Base-by-base conservation (phyloP, 2,888 invertebrate genomes). In the Junonia oenone region DNA sequence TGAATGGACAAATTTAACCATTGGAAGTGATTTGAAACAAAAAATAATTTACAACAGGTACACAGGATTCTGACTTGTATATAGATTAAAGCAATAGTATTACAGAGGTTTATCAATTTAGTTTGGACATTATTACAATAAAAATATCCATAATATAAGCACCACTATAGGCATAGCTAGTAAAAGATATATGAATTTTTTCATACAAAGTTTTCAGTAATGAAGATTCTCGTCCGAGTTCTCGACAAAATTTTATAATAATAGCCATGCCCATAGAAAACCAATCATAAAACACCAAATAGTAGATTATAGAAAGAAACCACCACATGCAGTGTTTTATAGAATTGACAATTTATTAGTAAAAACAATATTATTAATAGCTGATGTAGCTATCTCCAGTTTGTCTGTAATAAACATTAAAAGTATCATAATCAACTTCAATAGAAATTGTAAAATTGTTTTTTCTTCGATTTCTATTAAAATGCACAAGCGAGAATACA, bases 21-120 rank as follows among this genome's bases (percentile, higher is more conserved):
- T 70, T 72, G 67, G 73, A 56, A 72, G 77, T 83, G 77, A 83
- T 77, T 78, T 77, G 71, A 75, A 70, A 72, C n/a, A 63, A 60
- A 57, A 51, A 52, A 56, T 38, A 47, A 55, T 51, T n/a, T 61
- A 17, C 60, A 38, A 52, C 58, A 53, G 47, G 27, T 37, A 38
- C 49, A 48, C 37, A 8, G 14, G 11, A 6, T 14, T 35, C 29
- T 31, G 53, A 49, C 45, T 40, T 59, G 52, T 59, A 59, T 50
- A 55, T 59, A 59, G 38, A 40, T 1, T 15, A 38, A 15, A 38
- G 17, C 17, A 5, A 37, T 38, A 53, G 31, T 53, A 19, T 46
- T 27, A 2, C 19, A 35, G 37, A 47, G 11, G 46, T 29, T 31
- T 52, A 15, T 38, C 19, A 40, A 33, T 33, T 35, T 17, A 11